Evolutionary conservation across 2,888 invertebrate species (phyloP), one percentile per base, ranked within the genome.

Genomic region (Archips xylosteana): DNA sequence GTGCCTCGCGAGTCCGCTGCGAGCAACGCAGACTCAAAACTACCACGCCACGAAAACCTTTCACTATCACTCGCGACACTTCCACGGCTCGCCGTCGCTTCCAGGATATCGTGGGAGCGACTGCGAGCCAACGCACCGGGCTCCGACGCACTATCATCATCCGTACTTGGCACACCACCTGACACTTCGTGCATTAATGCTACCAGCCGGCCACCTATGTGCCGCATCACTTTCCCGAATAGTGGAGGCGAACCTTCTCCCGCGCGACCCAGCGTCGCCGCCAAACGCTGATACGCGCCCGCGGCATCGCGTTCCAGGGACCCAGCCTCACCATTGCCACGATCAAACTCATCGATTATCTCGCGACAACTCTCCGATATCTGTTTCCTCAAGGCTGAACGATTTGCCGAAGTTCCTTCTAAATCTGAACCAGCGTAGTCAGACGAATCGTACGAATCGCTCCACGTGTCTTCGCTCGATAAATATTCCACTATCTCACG

Each of bases 131-230:
- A 90, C 68, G 96, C 95, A 0, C 95, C 94, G 34, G 95, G 94
- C 76, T 97, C 97, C 0, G 96, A 96, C 2, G 96, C 96, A 76
- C 96, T 97, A 75, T 97, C 97, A 71, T 96, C 96, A 76, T 96
- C 96, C 65, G 96, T 96, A 70, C 96, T 97, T 0, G 97, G 96
- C 8, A 95, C 95, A 47, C 97, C 97, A 65, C 97, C 97, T 15
- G 97, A 97, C 1, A 98, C 98, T 86, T 98, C 98, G 85, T 98
- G 98, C 98, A 98, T 98, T 75, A 98, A 92, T 0, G 98, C 98
- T 39, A 98, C 98, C 75, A 98, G 90, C 36, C 98, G 94, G 61
- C 97, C 97, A 10, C 98, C 98, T 74, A 98, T 98, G 84, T 98
- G 98, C 80, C 98, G 97, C 97, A 98, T 98, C 13, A 98, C 98